Evolutionary conservation across 2,888 invertebrate species (phyloP), one percentile per base, ranked within the genome.

Genomic region (Macrosiphum euphorbiae): DNA sequence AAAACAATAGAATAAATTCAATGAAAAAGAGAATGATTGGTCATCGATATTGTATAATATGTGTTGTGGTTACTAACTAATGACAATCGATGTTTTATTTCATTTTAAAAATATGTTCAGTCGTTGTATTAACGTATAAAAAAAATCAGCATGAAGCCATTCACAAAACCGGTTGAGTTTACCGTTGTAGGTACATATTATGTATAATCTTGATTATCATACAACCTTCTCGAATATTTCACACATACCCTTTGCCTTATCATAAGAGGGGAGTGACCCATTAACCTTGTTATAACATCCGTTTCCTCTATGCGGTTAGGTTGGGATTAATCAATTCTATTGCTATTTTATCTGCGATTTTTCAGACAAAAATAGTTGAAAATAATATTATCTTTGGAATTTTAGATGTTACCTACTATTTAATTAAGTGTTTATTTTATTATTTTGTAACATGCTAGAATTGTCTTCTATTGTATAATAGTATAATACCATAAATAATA

Each of bases 161-260:
- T 94, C 85, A 90, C 85, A 78, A 93, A 90, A 94, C 93, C 93
- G 93, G 93, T 94, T 85, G 90, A 58, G 86, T 94, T 86, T 94
- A 94, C 93, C 93, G 93, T 94, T 94, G 90, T 35, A n/a, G 16
- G 52, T 52, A 47, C 78, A 50, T 92, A 86, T 92, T 92, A 87
- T 89, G 85, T 85, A 90, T 58, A 86, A 87, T 94, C 90, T 61
- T 67, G 90, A 94, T 94, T 90, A 90, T 94, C 86, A 67, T 86
- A 90, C 90, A 94, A 90, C 93, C 93, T 94, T 94, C 93, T 94
- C 90, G 93, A 90, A 94, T 90, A 94, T 94, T 94, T 94, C 90
- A 90, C 90, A 90, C 93, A 61, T 93, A 88, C 89, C 89, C 84
- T 87, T 84, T 61, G 84, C 89, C 28, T 35, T 50, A 61, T 35